Percentiles rank a stretch among this genome's conserved stretches.
Conservation (phyloP, 2,888 invertebrate species). For the Scaeva pyrastri region DNA sequence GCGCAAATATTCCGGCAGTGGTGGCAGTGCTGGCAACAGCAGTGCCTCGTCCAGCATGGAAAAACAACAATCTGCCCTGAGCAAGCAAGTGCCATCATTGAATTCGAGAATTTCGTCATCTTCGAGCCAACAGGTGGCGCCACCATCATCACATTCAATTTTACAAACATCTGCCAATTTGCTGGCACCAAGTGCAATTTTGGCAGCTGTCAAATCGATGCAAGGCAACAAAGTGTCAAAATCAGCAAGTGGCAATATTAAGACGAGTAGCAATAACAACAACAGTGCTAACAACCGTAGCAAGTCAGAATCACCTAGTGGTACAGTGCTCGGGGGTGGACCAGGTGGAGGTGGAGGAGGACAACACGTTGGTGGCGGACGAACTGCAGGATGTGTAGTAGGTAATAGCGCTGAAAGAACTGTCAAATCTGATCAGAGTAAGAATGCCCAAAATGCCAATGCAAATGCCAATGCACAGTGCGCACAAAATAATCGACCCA, state of each 20-base stretch:
- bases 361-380: conserved; percentile 34
- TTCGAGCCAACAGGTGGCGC: conserved; percentile 21
- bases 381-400: conserved; percentile 63
- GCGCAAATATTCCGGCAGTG: conserved; percentile 68
- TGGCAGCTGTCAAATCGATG: conserved; percentile 77
- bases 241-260: conserved; percentile 46
- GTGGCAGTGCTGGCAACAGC: conserved; percentile 66
- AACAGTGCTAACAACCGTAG: conserved; percentile 61
- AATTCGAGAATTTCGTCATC: conserved; percentile 50
- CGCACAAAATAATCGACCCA: conserved; percentile 76
- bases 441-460: conserved; percentile 72
- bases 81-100: conserved; percentile 72
- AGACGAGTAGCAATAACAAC: conserved; percentile 46
- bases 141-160: conserved; percentile 42
- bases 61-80: conserved; percentile 51
- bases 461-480: conserved; percentile 73
- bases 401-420: conserved; percentile 75
- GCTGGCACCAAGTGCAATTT: conserved; percentile 77
- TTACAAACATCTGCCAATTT: conserved; percentile 69
- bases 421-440: conserved; percentile 71
- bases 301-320: conserved; percentile 69
- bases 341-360: conserved; percentile 15
- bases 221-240: conserved; percentile 51
- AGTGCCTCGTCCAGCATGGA: conserved; percentile 72
- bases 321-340: conserved; percentile 22